phyloP scores from a whole-genome alignment of 2,113 vertebrate species.

The Leptodactylus fuscus region DNA sequence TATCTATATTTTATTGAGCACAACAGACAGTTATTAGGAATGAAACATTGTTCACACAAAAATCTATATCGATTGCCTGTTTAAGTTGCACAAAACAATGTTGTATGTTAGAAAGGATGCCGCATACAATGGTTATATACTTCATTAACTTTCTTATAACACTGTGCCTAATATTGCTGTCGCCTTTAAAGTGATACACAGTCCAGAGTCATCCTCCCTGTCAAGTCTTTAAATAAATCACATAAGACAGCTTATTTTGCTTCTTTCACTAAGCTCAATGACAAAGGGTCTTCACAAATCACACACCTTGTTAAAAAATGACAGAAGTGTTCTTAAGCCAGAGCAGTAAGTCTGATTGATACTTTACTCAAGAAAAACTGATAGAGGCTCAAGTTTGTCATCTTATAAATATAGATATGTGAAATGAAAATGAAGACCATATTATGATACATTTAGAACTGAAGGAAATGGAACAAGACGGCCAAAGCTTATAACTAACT shows the following conservation, averaged over 20 bases:
- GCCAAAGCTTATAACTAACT: neutral
- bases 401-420: constrained; percentile 51
- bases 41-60: neutral
- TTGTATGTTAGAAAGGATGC: constrained; percentile 39
- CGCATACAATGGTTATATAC: constrained; percentile 44
- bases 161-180: constrained; percentile 41
- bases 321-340: constrained; percentile 48
- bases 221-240: constrained; percentile 65
- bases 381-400: constrained; percentile 54
- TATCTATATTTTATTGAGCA: too few relatives aligned
- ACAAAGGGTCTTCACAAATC: constrained; percentile 63
- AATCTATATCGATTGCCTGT: constrained; percentile 35
- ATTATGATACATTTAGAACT: constrained; percentile 32
- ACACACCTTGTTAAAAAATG: constrained; percentile 64
- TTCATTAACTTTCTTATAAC: constrained; percentile 55
- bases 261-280: constrained; percentile 60
- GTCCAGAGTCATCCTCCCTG: constrained; percentile 33
- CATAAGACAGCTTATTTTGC: constrained; percentile 54
- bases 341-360: constrained; percentile 59
- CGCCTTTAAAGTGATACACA: constrained; percentile 51
- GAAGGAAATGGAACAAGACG: constrained; percentile 3
- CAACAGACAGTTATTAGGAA: too few relatives aligned
- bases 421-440: constrained; percentile 53
- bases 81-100: constrained; percentile 36
- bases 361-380: constrained; percentile 57